These are phyloP conservation scores for Trididemnum clinides DNA, from an alignment of 23 tunicate genomes.

Conservation along the genomic window DNA sequence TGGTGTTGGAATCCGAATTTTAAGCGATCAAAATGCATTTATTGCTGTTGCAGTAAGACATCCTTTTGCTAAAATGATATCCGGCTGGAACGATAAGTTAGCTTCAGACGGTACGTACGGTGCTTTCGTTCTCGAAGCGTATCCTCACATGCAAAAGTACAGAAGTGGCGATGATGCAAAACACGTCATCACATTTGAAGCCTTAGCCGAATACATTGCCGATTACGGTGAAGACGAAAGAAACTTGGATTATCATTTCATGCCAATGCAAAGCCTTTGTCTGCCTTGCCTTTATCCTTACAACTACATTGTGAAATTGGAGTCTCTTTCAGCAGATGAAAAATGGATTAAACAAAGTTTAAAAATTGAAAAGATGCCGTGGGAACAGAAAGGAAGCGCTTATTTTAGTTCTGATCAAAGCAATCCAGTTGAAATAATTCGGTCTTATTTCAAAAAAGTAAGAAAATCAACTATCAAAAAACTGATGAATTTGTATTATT, in stretches of 20 bases:
- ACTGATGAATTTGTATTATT: conserved; percentile 44
- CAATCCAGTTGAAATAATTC: conserved; percentile 35
- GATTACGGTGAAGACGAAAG: conserved; percentile 19
- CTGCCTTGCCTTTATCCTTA: conserved; percentile 58
- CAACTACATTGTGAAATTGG: conserved; percentile 42
- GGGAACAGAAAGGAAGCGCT: conserved; percentile 36
- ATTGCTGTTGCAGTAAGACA: conserved; percentile 42
- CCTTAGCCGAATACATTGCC: conserved; percentile 44
- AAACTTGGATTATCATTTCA: conserved; percentile 61
- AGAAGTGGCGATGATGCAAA: conserved; percentile 25
- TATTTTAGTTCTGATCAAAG: conserved; percentile 2
- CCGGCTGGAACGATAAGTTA: conserved; percentile 60
- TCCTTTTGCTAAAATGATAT: conserved; percentile 55
- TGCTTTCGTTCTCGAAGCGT: conserved; percentile 40
- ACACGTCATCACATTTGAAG: conserved; percentile 43
- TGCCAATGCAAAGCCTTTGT: conserved; percentile 46
- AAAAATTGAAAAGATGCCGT: conserved; percentile 21
- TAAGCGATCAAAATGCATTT: conserved; percentile 24
- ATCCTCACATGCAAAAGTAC: conserved; percentile 49
- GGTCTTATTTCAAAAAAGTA: conserved; percentile 35
- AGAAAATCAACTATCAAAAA: conserved; percentile 28
- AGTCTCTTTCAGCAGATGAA: conserved; percentile 20
- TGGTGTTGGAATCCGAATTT: not conserved
- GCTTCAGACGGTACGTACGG: conserved; percentile 18
- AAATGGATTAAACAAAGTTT: conserved; percentile 4